phyloP scores from a whole-genome alignment of 2,888 invertebrate genomes.

The Xestia c-nigrum region DNA sequence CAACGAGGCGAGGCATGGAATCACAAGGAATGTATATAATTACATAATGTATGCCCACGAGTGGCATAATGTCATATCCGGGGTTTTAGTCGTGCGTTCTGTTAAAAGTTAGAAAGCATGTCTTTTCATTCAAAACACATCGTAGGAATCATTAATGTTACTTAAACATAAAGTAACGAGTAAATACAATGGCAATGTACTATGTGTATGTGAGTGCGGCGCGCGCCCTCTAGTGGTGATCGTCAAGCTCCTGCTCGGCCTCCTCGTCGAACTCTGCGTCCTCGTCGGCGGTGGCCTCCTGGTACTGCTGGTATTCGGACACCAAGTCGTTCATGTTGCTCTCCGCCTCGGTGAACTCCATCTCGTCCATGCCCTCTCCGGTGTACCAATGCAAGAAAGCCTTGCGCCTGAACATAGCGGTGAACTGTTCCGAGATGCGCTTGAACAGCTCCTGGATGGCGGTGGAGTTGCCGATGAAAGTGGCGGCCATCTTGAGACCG shows the following conservation, averaged over 20 bases:
- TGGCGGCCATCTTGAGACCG: constrained; percentile 98
- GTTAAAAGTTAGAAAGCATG: constrained; percentile 90
- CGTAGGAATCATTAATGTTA: constrained; percentile 88
- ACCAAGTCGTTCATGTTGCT: constrained; percentile 99
- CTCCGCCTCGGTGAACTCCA: constrained; percentile 98
- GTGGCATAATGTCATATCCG: constrained; percentile 79
- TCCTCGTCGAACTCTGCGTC: constrained; percentile 96
- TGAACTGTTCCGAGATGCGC: constrained; percentile 97
- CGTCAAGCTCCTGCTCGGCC: constrained; percentile 93
- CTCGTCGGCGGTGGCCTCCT: constrained; percentile 96
- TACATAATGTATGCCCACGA: constrained; percentile 79
- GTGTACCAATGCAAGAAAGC: constrained; percentile 99
- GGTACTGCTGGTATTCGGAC: constrained; percentile 98
- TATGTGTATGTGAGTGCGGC: constrained; percentile 69
- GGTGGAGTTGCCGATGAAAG: constrained; percentile 98
- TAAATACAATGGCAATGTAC: constrained; percentile 86
- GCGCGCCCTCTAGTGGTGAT: constrained; percentile 80
- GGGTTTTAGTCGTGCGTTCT: constrained; percentile 87
- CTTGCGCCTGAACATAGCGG: constrained; percentile 98
- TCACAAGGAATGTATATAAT: constrained; percentile 83
- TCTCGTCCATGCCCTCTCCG: constrained; percentile 99
- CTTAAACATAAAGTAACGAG: constrained; percentile 83
- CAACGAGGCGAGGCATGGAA: constrained; percentile 77
- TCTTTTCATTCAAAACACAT: constrained; percentile 81
- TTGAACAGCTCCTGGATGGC: constrained; percentile 98